Base-by-base conservation (phyloP, 2,797 vertebrate species). In the Glossophaga mutica region DNA sequence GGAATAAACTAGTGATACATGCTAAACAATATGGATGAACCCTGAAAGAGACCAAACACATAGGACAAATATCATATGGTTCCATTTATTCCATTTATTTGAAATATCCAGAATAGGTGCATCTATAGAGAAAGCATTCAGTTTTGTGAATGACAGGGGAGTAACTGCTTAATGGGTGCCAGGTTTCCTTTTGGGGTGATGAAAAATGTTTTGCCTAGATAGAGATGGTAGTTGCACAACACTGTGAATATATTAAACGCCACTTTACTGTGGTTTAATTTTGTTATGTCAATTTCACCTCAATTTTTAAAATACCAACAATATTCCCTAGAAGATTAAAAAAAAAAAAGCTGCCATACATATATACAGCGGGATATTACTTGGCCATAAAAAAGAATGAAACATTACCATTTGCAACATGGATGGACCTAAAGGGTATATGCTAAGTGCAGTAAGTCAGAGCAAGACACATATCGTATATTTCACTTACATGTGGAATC, bases 71-170 rank as follows among this genome's bases (percentile, higher is more conserved):
- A 84, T 32, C 34, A 9, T 77, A 39, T 52, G 39, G 34, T 37
- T 77, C 79, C 55, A 59, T 55, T 94, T 86, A 92, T 76, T 70
- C 71, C 62, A 67, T 55, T 94, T 82, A 90, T 77, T 94, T 52
- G 32, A 93, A 71, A 90, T 67, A 74, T 42, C 48, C 39, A 24
- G 57, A 68, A 85, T 2, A 89, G 50, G 22, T 70, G 50, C 29
- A 87, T 39, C 62, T 67, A 74, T 6, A 77, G 46, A 62, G 19
- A 42, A 87, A 86, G 71, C 74, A 82, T 34, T 82, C 68, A 76
- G 11, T 91, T 4, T 84, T 29, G 46, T 39, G 14, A 68, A 21
- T 95, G 52, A 74, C 26, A 94, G 70, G 4, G 24, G 16, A 88
- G 5, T 67, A 85, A 82, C 34, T 81, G 37, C 48, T 83, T 91